Base-by-base conservation (phyloP, 35 echinoderm and acorn worm species). In the Apostichopus japonicus region DNA sequence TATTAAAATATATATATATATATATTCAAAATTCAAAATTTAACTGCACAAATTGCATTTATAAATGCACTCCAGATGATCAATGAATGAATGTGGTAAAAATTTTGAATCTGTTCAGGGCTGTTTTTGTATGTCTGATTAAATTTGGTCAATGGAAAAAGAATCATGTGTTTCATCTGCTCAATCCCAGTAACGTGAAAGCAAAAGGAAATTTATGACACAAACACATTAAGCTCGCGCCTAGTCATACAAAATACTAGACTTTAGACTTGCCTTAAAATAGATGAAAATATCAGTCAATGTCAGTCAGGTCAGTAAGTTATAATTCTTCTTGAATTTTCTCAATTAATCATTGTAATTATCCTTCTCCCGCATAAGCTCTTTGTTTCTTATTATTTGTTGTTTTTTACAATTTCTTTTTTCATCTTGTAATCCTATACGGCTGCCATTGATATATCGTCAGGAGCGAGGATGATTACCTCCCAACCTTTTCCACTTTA, bases 401-500 rank as follows among this genome's bases (percentile, higher is more conserved):
- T 75, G 15, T n/a, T 19, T 75, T 75, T 75, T 75, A 23, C 71
- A 21, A 7, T 75, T 75, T 19, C 71, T 19, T 54, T 57, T 24
- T 84, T 83, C 15, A 84, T 84, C 81, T 84, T 8, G 80, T 84
- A 84, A 84, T 84, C 54, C 8, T 58, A 84, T 58, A 84, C 81
- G 11, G 57, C 19, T 84, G 81, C 81, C 81, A 84, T 84, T 84
- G 33, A 44, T 84, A 58, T 58, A 54, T 84, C 57, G 81, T 84
- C 81, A 84, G 53, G 81, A 84, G 81, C 81, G 22, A 84, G 54
- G 54, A 84, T 59, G 55, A 84, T 84, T 84, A 58, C 23, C 81
- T n/a, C 81, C 54, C 56, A 84, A 84, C 81, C 81, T n/a, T 56
- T 84, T 58, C 81, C 56, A 58, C 56, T 57, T 84, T 84, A 55